Percentiles rank a stretch among this genome's conserved stretches.
Evolutionary conservation across 2,888 invertebrate genomes (phyloP).

Genomic region (Eurytoma californica): DNA sequence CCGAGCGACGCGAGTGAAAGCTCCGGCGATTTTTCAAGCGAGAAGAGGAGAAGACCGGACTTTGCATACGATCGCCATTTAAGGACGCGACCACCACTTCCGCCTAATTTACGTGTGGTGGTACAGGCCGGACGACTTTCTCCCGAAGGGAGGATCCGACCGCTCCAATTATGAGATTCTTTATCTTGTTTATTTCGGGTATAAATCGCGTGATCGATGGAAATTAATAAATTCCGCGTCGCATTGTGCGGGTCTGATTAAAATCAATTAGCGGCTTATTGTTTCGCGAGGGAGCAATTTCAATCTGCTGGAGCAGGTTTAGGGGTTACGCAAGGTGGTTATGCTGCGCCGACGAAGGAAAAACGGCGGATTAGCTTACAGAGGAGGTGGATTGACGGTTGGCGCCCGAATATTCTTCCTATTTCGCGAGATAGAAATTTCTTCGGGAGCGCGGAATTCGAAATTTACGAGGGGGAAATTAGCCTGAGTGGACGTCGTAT

Average conservation of each 20-base stretch:
- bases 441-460: constrained; percentile 10
- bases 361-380: constrained; percentile 7
- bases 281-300: not conserved
- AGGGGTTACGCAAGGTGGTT: too few relatives aligned
- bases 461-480: constrained; percentile 25
- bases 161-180: constrained; percentile 17
- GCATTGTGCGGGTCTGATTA: constrained; percentile 37
- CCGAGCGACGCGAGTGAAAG: constrained; percentile 38
- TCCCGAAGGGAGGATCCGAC: constrained; percentile 36
- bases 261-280: constrained; percentile 44
- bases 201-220: not conserved
- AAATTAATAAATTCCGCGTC: constrained; percentile 45
- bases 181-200: not conserved
- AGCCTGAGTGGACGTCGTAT: constrained; percentile 41
- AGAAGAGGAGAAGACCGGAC: not conserved
- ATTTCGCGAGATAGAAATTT: constrained; percentile 25
- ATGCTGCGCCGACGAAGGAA: not conserved
- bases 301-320: too few relatives aligned
- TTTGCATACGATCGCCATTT: constrained; percentile 38
- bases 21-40: not conserved
- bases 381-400: constrained; percentile 34
- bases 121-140: constrained; percentile 26
- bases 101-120: constrained; percentile 36
- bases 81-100: not conserved
- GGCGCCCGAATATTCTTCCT: not conserved